These are phyloP conservation scores for Halcyon smyrnensis DNA, from an alignment of 2,797 vertebrate species.

Conservation along the genomic window DNA sequence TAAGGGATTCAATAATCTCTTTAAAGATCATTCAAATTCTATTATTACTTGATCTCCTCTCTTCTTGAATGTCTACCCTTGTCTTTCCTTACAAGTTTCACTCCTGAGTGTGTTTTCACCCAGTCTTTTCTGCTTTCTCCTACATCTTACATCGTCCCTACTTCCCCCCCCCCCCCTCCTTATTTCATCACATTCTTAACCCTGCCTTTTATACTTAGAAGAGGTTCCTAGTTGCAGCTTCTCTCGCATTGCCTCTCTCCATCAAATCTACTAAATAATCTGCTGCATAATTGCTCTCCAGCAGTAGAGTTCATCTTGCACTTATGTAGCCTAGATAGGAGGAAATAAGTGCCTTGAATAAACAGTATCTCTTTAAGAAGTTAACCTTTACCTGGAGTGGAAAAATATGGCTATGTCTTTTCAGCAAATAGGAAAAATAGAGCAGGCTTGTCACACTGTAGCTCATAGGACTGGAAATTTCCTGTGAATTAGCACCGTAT, in stretches of 20 bases:
- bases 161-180: not conserved
- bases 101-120: not conserved
- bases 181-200: not conserved
- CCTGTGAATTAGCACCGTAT: not conserved
- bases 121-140: not conserved
- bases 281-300: not conserved
- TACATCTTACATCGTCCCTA: not conserved
- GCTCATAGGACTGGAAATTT: conserved; percentile 57
- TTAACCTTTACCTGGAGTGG: conserved; percentile 42
- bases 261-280: not conserved
- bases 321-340: not conserved
- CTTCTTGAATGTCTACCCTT: not conserved
- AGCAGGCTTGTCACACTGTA: not conserved
- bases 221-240: not conserved
- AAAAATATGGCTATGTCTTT: conserved; percentile 26
- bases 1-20: not conserved
- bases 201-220: not conserved
- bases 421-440: conserved; percentile 39
- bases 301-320: not conserved
- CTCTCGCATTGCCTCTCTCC: not conserved
- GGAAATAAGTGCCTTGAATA: not conserved
- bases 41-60: not conserved
- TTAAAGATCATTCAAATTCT: not conserved
- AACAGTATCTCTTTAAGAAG: conserved; percentile 24
- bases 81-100: not conserved